Percentiles rank a stretch among this genome's conserved stretches.
Evolutionary conservation across 2,113 vertebrate species (phyloP).

Genomic region (Esox niger): DNA sequence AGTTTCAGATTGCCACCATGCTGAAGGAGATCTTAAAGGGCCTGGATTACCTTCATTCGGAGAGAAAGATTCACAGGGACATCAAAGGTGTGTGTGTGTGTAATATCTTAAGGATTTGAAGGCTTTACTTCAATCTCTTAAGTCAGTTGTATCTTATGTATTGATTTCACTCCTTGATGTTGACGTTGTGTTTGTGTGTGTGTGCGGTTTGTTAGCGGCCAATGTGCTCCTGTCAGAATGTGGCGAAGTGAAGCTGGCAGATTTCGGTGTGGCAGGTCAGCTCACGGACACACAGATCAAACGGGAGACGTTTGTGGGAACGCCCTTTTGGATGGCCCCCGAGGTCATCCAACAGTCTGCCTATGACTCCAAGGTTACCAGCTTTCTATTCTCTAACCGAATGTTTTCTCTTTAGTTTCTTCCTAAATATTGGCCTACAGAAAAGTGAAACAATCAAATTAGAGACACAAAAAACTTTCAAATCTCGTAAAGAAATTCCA

Average conservation of each 20-base stretch:
- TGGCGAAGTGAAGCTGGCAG: conserved; percentile 87
- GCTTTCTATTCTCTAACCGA: background rate
- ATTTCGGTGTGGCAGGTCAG: conserved; percentile 88
- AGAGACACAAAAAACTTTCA: too few species aligned
- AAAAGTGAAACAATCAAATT: too few species aligned
- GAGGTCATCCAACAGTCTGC: conserved; percentile 90
- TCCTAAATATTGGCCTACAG: too few species aligned
- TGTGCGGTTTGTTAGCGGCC: conserved; percentile 69
- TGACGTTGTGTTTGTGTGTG: background rate
- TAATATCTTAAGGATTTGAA: background rate
- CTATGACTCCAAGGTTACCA: conserved; percentile 84
- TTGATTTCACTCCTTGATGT: background rate
- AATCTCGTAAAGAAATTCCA: too few species aligned
- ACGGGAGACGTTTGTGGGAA: conserved; percentile 87
- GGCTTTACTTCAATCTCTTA: background rate
- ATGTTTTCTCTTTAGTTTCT: too few species aligned
- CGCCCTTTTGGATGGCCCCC: conserved; percentile 89
- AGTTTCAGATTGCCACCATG: conserved; percentile 90
- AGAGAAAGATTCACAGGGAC: conserved; percentile 91
- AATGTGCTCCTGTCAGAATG: conserved; percentile 87
- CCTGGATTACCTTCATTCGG: conserved; percentile 87
- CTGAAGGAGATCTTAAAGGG: conserved; percentile 89
- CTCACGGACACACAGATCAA: conserved; percentile 89
- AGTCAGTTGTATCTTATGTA: background rate
- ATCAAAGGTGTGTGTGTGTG: conserved; percentile 78